Evolutionary conservation across 2,797 vertebrate species (phyloP).

Genomic region (Eulemur coronatus): DNA sequence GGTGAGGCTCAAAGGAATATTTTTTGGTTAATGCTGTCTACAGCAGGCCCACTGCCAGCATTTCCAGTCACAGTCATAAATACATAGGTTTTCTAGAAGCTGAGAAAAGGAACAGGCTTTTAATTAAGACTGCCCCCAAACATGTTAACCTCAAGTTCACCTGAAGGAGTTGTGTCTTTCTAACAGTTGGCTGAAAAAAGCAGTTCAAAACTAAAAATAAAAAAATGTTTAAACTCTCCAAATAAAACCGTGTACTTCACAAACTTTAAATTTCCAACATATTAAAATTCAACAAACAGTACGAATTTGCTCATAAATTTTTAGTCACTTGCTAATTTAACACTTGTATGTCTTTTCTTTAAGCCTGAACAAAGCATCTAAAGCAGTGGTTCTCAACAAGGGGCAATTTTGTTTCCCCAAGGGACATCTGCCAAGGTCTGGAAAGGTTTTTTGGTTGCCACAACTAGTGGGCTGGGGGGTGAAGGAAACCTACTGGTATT

Average conservation of each 20-base stretch:
- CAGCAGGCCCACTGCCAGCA: constrained; percentile 45
- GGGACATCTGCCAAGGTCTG: background rate
- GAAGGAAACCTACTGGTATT: background rate
- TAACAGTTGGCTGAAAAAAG: constrained; percentile 18
- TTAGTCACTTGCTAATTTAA: constrained; percentile 31
- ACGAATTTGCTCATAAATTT: background rate
- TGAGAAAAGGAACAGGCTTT: constrained; percentile 37
- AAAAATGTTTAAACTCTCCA: background rate
- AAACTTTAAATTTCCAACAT: background rate
- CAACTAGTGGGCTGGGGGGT: background rate
- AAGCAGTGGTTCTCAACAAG: constrained; percentile 12
- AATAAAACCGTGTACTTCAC: background rate
- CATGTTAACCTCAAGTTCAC: constrained; percentile 8
- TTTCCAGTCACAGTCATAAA: constrained; percentile 15
- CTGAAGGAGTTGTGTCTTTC: background rate
- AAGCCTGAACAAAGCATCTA: constrained; percentile 4
- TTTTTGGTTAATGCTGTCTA: constrained; percentile 64
- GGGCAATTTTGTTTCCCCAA: background rate
- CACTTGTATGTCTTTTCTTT: background rate
- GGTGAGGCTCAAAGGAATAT: constrained; percentile 67
- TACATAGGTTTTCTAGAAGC: background rate
- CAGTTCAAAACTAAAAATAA: background rate
- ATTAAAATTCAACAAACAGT: constrained; percentile 1
- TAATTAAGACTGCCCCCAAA: background rate
- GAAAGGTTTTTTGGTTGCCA: background rate